A percentile compares a stretch with the other conserved stretches of the same genome.
Evolutionary conservation across 2,888 invertebrate genomes (phyloP).

Genomic region (Tinea semifulvella): DNA sequence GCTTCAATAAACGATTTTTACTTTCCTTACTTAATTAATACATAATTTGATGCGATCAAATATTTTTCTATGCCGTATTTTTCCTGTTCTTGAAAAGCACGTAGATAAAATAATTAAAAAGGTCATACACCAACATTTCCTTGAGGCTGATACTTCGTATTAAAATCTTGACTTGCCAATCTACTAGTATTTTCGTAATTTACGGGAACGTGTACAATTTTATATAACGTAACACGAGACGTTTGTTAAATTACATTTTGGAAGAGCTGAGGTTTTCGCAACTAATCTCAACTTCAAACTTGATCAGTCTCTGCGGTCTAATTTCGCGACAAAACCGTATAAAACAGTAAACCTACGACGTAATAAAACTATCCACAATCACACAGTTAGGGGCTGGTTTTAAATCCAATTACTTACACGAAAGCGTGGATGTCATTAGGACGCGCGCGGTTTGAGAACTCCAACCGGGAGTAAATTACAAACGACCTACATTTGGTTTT

Average conservation of each 20-base stretch:
- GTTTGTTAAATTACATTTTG: neutral
- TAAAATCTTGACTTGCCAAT: too few species aligned
- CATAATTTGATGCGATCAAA: too few species aligned
- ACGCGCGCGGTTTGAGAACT: neutral
- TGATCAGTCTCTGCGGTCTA: conserved; percentile 4
- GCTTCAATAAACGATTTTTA: too few species aligned
- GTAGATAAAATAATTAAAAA: too few species aligned
- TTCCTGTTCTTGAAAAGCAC: too few species aligned
- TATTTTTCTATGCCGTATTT: too few species aligned
- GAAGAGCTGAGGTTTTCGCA: neutral
- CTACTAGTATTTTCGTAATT: too few species aligned
- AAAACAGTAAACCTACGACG: neutral
- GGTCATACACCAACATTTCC: too few species aligned
- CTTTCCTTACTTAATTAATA: too few species aligned
- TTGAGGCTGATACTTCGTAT: too few species aligned
- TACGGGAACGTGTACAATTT: too few species aligned
- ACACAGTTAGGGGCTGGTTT: neutral
- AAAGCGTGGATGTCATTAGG: conserved; percentile 5
- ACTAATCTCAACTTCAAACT: conserved; percentile 2
- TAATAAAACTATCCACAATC: neutral
- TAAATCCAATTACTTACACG: conserved; percentile 6
- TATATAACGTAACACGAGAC: too few species aligned
- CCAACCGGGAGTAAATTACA: neutral
- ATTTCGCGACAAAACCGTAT: conserved; percentile 1
- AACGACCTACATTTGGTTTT: conserved; percentile 6